A percentile compares a stretch with the other conserved stretches of the same genome.
phyloP scores from a whole-genome alignment of 2,888 invertebrate genomes.

The Epinotia nisella region DNA sequence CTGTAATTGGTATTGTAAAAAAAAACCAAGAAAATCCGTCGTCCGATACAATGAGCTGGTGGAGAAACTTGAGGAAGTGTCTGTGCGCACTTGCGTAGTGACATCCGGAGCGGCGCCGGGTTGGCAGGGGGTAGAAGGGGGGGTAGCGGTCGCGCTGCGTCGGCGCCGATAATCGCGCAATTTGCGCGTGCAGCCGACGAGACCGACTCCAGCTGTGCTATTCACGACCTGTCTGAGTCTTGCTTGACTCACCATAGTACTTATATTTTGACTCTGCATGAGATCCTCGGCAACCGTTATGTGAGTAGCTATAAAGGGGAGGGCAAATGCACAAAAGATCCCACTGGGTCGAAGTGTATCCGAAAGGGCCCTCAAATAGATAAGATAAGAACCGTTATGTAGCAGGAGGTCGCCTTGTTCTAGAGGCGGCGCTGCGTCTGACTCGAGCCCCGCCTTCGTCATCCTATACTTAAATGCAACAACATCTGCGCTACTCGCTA shows the following conservation, averaged over 20 bases:
- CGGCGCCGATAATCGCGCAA: slow-evolving; percentile 48
- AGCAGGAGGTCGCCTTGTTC: neutral
- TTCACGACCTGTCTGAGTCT: neutral
- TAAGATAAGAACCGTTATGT: no score
- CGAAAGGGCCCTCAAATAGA: no score
- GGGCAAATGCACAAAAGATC: no score
- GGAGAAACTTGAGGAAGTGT: neutral
- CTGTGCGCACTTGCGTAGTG: no score
- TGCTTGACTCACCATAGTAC: neutral
- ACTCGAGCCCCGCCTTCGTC: neutral
- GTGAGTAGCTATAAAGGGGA: no score
- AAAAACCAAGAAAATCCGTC: no score
- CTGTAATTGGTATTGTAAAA: no score
- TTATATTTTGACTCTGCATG: neutral
- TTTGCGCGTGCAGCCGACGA: slow-evolving; percentile 26
- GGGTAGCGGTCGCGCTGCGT: slow-evolving; percentile 26
- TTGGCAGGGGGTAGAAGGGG: neutral
- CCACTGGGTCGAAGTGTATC: no score
- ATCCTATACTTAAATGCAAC: neutral
- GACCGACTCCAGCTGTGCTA: neutral
- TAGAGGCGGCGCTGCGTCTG: neutral
- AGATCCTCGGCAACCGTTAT: neutral
- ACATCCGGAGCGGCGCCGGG: slow-evolving; percentile 40
- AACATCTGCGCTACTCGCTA: neutral
- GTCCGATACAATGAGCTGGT: neutral